Base-by-base conservation (phyloP, 2,797 vertebrate genomes). In the Intellagama lesueurii region DNA sequence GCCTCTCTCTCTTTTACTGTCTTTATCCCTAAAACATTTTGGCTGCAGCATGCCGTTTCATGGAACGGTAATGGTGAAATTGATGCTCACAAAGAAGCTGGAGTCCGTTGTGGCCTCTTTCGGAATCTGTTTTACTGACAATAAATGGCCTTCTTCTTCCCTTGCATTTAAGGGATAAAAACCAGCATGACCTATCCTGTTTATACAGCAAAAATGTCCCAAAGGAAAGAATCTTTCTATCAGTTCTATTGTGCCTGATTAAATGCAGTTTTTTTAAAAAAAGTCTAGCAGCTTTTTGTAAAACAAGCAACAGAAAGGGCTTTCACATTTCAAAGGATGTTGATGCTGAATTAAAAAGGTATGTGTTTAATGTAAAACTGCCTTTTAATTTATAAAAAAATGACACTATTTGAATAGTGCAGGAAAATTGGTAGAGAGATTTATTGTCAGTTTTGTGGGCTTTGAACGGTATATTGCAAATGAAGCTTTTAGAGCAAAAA, bases 241-340 rank as follows among this genome's bases (percentile, higher is more conserved):
- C 89, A 82, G 83, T 82, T 49, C 75, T 76, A 1, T 88, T 85
- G 0, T 60, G 78, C 78, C 88, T 91, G 75, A 90, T 88, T 82
- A 91, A 89, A 91, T 89, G 60, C 75, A 76, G 82, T 56, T 81
- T 1, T 24, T 77, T 52, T 64, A 5, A 6, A 30, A 35, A 64
- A 2, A 87, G 44, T 35, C 56, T 30, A 40, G 66, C 82, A 69
- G 77, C 32, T 81, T 1, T 24, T 40, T 40, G 3, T 40, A 0
- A 88, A 77, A 35, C 30, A 47, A 66, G 69, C 47, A 30, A 49
- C 40, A 26, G 49, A 92, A 88, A 87, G 85, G 84, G 4, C 86
- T 92, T 90, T 87, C 72, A 92, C 83, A 85, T 80, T 56, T 56
- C 12, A 11, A 14, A 91, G 92, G 80, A 88, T 80, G 77, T 90